Conservation (phyloP, 2,797 vertebrate genomes). For the Sorex maritimensis region DNA sequence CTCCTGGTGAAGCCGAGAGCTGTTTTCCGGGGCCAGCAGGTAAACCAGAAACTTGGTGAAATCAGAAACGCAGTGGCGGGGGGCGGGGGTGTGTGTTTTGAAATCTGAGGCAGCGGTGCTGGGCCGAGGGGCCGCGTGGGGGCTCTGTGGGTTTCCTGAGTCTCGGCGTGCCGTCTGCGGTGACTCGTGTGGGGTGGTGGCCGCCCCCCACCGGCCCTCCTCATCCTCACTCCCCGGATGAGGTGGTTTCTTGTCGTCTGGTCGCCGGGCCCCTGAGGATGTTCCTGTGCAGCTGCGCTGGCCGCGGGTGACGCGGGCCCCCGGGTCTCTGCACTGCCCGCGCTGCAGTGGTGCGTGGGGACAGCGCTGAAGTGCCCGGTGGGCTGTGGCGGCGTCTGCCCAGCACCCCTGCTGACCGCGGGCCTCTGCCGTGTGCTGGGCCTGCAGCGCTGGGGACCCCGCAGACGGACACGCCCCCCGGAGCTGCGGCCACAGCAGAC, state of each 20-base stretch:
- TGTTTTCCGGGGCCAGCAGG: neutral
- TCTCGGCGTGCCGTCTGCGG: neutral
- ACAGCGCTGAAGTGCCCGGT: too few species aligned
- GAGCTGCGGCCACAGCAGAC: too few species aligned
- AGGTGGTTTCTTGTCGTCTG: constrained; percentile 82
- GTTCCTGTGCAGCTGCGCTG: constrained; percentile 62
- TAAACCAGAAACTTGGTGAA: neutral
- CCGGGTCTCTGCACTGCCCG: too few species aligned
- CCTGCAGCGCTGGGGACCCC: neutral
- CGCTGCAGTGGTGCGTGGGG: too few species aligned
- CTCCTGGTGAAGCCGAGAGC: too few species aligned
- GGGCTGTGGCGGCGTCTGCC: too few species aligned
- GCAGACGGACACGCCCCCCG: neutral
- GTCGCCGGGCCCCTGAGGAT: constrained; percentile 78
- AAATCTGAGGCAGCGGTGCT: too few species aligned
- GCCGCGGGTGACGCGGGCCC: constrained; percentile 67
- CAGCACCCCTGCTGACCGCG: too few species aligned
- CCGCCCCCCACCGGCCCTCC: constrained; percentile 22
- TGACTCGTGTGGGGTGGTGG: neutral
- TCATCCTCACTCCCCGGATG: constrained; percentile 78
- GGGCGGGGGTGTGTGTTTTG: too few species aligned
- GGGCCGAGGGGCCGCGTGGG: too few species aligned
- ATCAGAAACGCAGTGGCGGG: neutral
- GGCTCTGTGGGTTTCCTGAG: too few species aligned
- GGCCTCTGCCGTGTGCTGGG: too few species aligned